These are phyloP conservation scores for Pyrocoelia pectoralis DNA, from an alignment of 2,888 invertebrate species.

Conservation along the genomic window DNA sequence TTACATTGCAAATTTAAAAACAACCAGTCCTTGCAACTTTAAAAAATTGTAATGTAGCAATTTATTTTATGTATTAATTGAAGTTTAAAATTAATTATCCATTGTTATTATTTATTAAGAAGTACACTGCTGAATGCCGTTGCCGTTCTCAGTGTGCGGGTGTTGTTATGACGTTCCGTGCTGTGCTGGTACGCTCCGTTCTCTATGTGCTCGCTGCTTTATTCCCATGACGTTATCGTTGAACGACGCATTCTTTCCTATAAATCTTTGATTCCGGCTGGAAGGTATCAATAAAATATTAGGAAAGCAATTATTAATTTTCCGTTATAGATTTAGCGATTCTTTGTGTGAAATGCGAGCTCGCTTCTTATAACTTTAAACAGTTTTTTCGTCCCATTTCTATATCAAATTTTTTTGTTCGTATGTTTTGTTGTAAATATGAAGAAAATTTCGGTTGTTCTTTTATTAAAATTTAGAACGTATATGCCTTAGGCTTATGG, in stretches of 20 bases:
- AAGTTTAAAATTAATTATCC: too few species aligned
- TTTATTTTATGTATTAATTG: too few species aligned
- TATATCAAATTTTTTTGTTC: not conserved
- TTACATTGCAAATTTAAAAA: too few species aligned
- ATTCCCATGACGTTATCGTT: slow-evolving; percentile 23
- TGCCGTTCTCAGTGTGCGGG: too few species aligned
- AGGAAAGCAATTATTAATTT: slow-evolving; percentile 23
- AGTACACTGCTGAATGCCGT: too few species aligned
- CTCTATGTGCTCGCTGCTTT: too few species aligned
- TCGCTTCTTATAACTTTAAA: not conserved
- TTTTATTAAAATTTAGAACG: not conserved
- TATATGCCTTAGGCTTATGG: slow-evolving; percentile 13
- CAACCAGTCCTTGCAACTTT: too few species aligned
- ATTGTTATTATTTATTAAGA: too few species aligned
- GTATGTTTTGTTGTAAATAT: not conserved
- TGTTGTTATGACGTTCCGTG: too few species aligned
- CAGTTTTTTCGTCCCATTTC: not conserved
- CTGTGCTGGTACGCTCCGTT: too few species aligned
- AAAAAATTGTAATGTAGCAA: too few species aligned
- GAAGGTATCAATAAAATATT: slow-evolving; percentile 27
- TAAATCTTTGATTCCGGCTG: slow-evolving; percentile 27
- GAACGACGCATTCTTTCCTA: slow-evolving; percentile 26
- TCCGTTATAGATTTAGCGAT: slow-evolving; percentile 16
- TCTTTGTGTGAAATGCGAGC: not conserved
- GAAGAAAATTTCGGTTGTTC: slow-evolving; percentile 25